These are phyloP conservation scores for Scarus forsteni DNA, from an alignment of 2,797 vertebrate genomes.

Conservation along the genomic window DNA sequence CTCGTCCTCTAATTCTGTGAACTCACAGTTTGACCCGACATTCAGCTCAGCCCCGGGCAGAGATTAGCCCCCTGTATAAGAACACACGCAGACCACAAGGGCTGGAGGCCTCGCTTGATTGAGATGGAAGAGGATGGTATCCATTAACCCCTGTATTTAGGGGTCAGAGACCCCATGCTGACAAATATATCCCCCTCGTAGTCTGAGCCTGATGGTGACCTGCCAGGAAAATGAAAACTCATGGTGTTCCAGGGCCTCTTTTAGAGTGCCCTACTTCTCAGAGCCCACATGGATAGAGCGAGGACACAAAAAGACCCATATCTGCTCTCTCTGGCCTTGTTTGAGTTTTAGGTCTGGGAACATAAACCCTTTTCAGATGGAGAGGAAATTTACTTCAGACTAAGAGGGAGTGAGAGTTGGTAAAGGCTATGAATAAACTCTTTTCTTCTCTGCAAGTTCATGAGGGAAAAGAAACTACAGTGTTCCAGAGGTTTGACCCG, in stretches of 20 bases:
- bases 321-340: conserved; percentile 59
- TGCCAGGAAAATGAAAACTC: conserved; percentile 66
- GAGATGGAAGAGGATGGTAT: conserved; percentile 68
- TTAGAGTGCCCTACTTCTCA: conserved; percentile 66
- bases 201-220: conserved; percentile 54
- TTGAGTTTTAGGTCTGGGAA: conserved; percentile 50
- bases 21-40: conserved; percentile 57
- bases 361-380: conserved; percentile 57
- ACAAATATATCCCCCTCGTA: conserved; percentile 47
- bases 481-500: neutral
- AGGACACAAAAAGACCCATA: conserved; percentile 57
- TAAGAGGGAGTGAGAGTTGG: conserved; percentile 14
- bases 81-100: conserved; percentile 38
- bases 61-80: conserved; percentile 49
- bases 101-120: conserved; percentile 42
- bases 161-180: conserved; percentile 64
- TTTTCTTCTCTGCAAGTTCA: neutral
- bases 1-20: conserved; percentile 48
- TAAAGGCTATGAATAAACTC: conserved; percentile 20
- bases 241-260: conserved; percentile 43
- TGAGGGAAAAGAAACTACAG: conserved; percentile 1
- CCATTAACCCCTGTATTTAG: conserved; percentile 66
- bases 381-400: conserved; percentile 46
- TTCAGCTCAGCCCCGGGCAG: conserved; percentile 52
- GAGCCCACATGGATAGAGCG: conserved; percentile 38